Conservation (phyloP, 2,113 vertebrate species). For the Ceyx melanurus region DNA sequence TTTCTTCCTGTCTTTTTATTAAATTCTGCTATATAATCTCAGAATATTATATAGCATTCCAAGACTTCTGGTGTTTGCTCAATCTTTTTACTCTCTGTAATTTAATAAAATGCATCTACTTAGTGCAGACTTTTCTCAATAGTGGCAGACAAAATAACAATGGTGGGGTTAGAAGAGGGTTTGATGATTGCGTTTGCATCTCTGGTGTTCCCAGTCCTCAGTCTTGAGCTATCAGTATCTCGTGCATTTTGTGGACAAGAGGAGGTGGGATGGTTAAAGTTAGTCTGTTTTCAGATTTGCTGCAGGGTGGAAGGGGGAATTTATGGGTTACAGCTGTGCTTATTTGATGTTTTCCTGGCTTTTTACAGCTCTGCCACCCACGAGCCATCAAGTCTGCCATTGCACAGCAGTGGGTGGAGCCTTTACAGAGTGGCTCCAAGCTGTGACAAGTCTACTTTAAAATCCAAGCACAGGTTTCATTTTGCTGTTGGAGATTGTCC, state of each 20-base stretch:
- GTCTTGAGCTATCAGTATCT: not conserved
- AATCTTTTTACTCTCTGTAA: not conserved
- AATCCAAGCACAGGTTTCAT: not conserved
- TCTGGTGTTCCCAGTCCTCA: not conserved
- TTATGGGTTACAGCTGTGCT: slow-evolving; percentile 72
- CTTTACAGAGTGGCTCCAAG: not conserved
- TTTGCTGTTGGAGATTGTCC: not conserved
- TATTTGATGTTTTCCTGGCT: slow-evolving; percentile 68
- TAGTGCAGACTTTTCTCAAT: not conserved
- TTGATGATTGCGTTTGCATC: not conserved
- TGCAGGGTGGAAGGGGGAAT: slow-evolving; percentile 24
- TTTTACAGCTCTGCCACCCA: not conserved
- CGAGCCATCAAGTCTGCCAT: not conserved
- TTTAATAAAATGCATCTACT: not conserved
- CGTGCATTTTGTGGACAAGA: not conserved
- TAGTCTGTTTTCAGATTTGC: slow-evolving; percentile 38
- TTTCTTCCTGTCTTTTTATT: not conserved
- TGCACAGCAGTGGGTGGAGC: not conserved
- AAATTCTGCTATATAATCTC: not conserved
- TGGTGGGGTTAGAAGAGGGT: not conserved
- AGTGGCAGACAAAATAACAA: not conserved
- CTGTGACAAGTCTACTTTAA: not conserved
- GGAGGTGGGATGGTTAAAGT: not conserved
- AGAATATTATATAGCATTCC: not conserved
- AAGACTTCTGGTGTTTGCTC: not conserved